Evolutionary conservation across 1,140 invertebrate genomes (phyloP).

Genomic region (Rhopalosiphum padi): DNA sequence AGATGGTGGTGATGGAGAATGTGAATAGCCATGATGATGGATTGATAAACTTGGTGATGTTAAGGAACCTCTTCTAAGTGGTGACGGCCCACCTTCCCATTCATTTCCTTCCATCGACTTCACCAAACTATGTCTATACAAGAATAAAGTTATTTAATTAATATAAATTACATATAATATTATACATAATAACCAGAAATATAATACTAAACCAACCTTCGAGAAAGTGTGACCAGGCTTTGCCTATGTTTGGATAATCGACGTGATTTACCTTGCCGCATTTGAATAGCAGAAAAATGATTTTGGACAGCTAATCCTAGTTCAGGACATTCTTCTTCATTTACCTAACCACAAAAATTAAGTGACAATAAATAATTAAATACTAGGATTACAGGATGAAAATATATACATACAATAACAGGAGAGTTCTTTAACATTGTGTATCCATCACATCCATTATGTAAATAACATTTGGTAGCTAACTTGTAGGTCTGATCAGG

Average conservation of each 20-base stretch:
- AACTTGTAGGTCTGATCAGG: conserved; percentile 76
- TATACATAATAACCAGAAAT: not conserved
- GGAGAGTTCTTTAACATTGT: conserved; percentile 76
- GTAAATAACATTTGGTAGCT: conserved; percentile 82
- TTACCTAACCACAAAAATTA: conserved; percentile 67
- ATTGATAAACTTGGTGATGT: conserved; percentile 56
- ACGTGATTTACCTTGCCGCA: conserved; percentile 73
- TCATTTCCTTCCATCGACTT: conserved; percentile 76
- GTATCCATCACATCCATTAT: conserved; percentile 84
- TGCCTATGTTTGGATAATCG: conserved; percentile 82
- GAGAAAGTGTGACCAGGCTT: conserved; percentile 79
- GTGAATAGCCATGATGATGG: conserved; percentile 62
- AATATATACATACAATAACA: conserved; percentile 69
- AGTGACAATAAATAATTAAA: not conserved
- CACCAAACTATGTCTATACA: conserved; percentile 73
- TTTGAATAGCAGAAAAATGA: conserved; percentile 86
- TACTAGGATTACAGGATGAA: not conserved
- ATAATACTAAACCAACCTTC: conserved; percentile 66
- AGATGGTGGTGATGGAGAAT: conserved; percentile 53
- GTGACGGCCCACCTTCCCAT: conserved; percentile 71
- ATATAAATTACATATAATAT: not conserved
- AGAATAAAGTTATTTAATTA: not conserved
- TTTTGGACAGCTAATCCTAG: conserved; percentile 83
- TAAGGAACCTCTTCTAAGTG: conserved; percentile 67
- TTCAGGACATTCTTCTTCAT: conserved; percentile 82